These are phyloP conservation scores for Crotalus tigris DNA, from an alignment of 2,113 vertebrate species.

Conservation along the genomic window DNA sequence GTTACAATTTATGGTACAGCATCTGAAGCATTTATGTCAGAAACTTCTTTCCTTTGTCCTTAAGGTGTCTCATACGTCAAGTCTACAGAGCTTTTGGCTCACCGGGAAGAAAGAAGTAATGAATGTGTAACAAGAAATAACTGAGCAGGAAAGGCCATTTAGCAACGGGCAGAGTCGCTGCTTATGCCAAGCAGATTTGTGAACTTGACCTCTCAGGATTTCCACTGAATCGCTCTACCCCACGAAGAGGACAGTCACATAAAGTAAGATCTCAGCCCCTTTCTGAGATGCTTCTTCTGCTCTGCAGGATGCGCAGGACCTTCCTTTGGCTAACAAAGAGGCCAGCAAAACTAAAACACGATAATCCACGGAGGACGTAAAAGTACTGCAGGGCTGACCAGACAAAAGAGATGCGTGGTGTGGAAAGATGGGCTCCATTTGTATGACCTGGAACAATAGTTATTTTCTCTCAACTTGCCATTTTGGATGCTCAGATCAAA, in stretches of 20 bases:
- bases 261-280: constrained; percentile 44
- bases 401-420: background rate
- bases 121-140: constrained; percentile 64
- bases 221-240: constrained; percentile 56
- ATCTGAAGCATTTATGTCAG: constrained; percentile 57
- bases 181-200: constrained; percentile 65
- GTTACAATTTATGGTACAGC: constrained; percentile 60
- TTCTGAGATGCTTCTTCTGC: constrained; percentile 43
- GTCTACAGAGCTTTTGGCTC: constrained; percentile 54
- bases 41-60: constrained; percentile 58
- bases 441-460: no score
- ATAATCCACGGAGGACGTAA: background rate
- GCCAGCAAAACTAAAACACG: background rate
- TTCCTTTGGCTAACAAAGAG: background rate
- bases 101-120: constrained; percentile 63
- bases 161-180: constrained; percentile 61
- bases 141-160: constrained; percentile 63
- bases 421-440: background rate
- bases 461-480: background rate
- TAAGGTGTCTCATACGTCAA: constrained; percentile 67
- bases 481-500: background rate
- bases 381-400: background rate
- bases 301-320: background rate
- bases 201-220: constrained; percentile 59
- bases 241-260: constrained; percentile 52